Evolutionary conservation across 2,888 invertebrate species (phyloP).

Genomic region (Adela reaumurella): DNA sequence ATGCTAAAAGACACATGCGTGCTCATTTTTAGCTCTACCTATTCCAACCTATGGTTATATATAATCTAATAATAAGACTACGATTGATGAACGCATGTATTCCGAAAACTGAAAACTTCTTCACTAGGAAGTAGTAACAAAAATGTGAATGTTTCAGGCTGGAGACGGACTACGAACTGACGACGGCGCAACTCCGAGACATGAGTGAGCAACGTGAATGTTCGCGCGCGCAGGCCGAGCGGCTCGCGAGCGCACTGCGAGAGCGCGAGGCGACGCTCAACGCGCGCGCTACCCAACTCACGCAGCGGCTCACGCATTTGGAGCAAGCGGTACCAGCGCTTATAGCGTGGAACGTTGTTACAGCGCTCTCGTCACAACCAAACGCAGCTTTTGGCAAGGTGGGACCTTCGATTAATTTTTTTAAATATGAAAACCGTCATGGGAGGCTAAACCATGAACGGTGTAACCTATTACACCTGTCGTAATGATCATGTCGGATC

Average conservation of each 20-base stretch:
- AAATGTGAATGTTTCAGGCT: slow-evolving; percentile 29
- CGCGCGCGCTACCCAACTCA: slow-evolving; percentile 55
- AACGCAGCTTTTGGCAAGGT: too few relatives aligned
- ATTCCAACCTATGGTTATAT: too few relatives aligned
- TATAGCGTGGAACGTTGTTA: slow-evolving; percentile 58
- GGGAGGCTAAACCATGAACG: too few relatives aligned
- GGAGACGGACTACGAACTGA: slow-evolving; percentile 61
- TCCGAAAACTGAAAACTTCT: too few relatives aligned
- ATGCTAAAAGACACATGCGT: too few relatives aligned
- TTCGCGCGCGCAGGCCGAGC: slow-evolving; percentile 47
- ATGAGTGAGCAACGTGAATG: slow-evolving; percentile 57
- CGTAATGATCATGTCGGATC: too few relatives aligned
- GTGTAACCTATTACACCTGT: too few relatives aligned
- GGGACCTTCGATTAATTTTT: neutral
- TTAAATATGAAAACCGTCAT: neutral
- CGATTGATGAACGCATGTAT: too few relatives aligned
- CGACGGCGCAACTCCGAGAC: slow-evolving; percentile 55
- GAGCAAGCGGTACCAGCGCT: slow-evolving; percentile 62
- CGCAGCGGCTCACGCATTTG: slow-evolving; percentile 51
- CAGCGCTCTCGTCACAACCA: too few relatives aligned
- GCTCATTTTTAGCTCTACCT: too few relatives aligned
- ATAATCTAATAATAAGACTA: too few relatives aligned
- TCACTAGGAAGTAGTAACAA: too few relatives aligned
- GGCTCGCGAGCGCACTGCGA: slow-evolving; percentile 31
- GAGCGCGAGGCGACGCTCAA: slow-evolving; percentile 48